Base-by-base conservation (phyloP, 2,888 invertebrate genomes). In the Andrena marginata region DNA sequence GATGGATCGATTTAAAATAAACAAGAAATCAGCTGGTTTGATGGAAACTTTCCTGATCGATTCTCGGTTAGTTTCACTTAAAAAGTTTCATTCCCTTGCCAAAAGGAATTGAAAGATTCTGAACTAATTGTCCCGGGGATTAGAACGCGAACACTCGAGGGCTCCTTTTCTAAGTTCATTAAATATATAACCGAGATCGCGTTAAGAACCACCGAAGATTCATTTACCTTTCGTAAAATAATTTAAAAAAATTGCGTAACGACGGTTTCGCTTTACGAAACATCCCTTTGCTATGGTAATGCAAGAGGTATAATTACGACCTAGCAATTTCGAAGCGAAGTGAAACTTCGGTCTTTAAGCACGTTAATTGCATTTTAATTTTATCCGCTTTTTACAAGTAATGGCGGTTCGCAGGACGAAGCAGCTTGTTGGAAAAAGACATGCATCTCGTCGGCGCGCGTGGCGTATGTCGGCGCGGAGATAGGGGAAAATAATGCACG, bases 231-330 rank as follows among this genome's bases (percentile, higher is more conserved):
- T n/a, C 4, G 13, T 33, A 2, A 20, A 20, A 65, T 48, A 65
- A 54, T 51, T 33, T 59, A 7, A n/a, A 78, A 75, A 63, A 75
- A 71, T 35, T 20, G n/a, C 31, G 26, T 20, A 23, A 31, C 60
- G 63, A 80, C 74, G 42, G 67, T 80, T 69, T 16, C 8, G 4
- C 49, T 71, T 56, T 56, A 1, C 29, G 75, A 54, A 70, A 56
- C 31, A 74, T 71, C 75, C n/a, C 71, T 75, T 75, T 75, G 70
- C 42, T 8, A 82, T 80, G 82, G 49, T 82, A 71, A 82, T 82
- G 31, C 20, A 31, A 13, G 26, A 20, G 0, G 75, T 70, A 67
- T 81, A 80, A 81, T 81, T 81, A 81, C 70, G 49, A 69, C 10
- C 67, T 29, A 67, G 62, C 54, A 71, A 74, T 70, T 62, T 51